These are phyloP conservation scores for Emmelina monodactyla DNA, from an alignment of 2,888 invertebrate genomes.

Conservation along the genomic window DNA sequence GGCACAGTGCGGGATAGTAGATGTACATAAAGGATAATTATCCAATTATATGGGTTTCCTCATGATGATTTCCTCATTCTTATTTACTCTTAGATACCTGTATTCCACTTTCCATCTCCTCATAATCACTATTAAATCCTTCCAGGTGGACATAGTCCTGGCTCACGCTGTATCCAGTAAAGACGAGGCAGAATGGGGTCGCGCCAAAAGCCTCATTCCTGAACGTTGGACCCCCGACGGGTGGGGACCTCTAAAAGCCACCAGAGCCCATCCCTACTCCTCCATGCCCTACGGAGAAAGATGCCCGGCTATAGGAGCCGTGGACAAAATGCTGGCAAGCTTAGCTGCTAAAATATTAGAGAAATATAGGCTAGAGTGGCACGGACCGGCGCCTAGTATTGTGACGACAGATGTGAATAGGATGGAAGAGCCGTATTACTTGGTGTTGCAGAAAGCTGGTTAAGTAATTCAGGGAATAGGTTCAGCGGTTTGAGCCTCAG, in stretches of 20 bases:
- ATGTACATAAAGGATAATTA: too few species aligned
- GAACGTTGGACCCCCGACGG: slow-evolving; percentile 47
- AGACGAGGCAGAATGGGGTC: slow-evolving; percentile 43
- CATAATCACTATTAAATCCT: slow-evolving; percentile 4
- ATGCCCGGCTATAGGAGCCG: slow-evolving; percentile 41
- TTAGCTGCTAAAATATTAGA: slow-evolving; percentile 36
- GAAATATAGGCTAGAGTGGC: slow-evolving; percentile 53
- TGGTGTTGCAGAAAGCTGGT: slow-evolving; percentile 48
- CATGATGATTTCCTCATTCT: too few species aligned
- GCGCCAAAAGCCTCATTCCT: slow-evolving; percentile 45
- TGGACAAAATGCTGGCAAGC: slow-evolving; percentile 33
- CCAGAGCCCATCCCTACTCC: slow-evolving; percentile 38
- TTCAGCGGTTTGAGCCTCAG: too few species aligned
- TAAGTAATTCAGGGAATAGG: slow-evolving; percentile 13
- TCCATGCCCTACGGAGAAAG: slow-evolving; percentile 44
- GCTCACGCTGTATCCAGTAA: slow-evolving; percentile 50
- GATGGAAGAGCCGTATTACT: slow-evolving; percentile 44
- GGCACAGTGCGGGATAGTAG: too few species aligned
- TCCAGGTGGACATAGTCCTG: slow-evolving; percentile 51
- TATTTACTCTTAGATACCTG: too few species aligned
- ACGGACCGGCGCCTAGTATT: slow-evolving; percentile 37
- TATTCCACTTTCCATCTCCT: too few species aligned
- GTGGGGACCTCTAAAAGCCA: slow-evolving; percentile 38
- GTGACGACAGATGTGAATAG: slow-evolving; percentile 41
- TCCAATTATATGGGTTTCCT: too few species aligned